A percentile compares a stretch with the other conserved stretches of the same genome.
These are phyloP conservation scores for Micronycteris hirsuta DNA, from an alignment of 2,113 vertebrate species.

Conservation along the genomic window DNA sequence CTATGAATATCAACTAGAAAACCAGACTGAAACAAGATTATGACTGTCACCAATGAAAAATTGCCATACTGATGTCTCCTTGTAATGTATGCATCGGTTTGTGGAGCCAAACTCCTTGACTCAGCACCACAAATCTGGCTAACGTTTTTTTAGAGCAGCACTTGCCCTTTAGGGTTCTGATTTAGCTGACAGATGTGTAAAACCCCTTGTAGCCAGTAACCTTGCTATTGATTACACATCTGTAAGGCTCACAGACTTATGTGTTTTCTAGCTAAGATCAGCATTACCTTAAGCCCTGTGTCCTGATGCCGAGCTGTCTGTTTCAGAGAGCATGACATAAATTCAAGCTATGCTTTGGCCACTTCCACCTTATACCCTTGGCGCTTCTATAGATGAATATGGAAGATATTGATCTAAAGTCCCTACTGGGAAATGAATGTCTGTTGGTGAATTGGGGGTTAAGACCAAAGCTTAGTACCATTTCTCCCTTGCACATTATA, in stretches of 20 bases:
- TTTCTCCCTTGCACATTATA: neutral
- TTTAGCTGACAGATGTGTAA: constrained; percentile 62
- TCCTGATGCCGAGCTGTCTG: neutral
- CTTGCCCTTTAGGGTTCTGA: constrained; percentile 40
- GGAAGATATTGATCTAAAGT: constrained; percentile 53
- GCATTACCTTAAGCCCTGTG: constrained; percentile 32
- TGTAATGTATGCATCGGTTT: constrained; percentile 8
- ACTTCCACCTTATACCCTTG: neutral
- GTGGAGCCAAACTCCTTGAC: constrained; percentile 35
- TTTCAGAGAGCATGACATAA: constrained; percentile 28
- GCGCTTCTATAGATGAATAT: constrained; percentile 46
- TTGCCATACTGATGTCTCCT: neutral
- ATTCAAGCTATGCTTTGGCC: neutral
- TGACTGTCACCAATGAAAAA: constrained; percentile 55
- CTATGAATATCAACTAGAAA: constrained; percentile 57
- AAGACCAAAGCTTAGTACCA: constrained; percentile 9
- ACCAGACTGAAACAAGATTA: constrained; percentile 38
- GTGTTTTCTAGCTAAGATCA: constrained; percentile 47
- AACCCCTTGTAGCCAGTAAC: neutral
- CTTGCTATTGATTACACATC: constrained; percentile 51
- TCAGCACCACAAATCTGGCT: constrained; percentile 55
- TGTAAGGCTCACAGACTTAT: neutral
- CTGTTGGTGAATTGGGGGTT: constrained; percentile 3
- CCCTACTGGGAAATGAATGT: constrained; percentile 34
- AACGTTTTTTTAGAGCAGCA: constrained; percentile 13